Conservation (phyloP, 2,797 vertebrate genomes). For the Emydoidea blandingii region DNA sequence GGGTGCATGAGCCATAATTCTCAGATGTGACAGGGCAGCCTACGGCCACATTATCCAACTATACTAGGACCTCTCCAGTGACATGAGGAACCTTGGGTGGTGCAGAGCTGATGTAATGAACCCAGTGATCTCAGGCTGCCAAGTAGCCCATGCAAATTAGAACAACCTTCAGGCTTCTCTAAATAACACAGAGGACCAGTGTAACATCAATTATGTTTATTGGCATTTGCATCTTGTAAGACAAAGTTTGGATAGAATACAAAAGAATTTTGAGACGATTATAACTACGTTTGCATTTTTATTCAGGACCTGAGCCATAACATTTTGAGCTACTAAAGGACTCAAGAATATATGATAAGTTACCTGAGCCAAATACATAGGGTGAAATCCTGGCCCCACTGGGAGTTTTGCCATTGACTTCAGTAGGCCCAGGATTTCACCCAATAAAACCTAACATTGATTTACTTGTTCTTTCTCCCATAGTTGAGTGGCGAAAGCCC, state of each 20-base stretch:
- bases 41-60: neutral
- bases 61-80: rapidly evolving
- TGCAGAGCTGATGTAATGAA: neutral
- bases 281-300: neutral
- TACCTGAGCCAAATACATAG: neutral
- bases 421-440: too few species aligned
- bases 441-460: too few species aligned
- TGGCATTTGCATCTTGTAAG: neutral
- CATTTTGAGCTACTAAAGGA: neutral
- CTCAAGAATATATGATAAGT: neutral
- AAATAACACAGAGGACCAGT: neutral
- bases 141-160: neutral
- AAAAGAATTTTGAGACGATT: neutral
- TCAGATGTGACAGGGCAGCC: neutral
- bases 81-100: neutral
- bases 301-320: neutral
- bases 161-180: neutral
- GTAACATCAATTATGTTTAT: neutral
- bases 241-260: neutral
- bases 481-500: neutral
- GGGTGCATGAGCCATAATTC: neutral
- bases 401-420: too few species aligned
- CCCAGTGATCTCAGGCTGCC: neutral
- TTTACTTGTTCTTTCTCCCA: neutral
- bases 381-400: too few species aligned